A percentile compares a stretch with the other conserved stretches of the same genome.
Conservation (phyloP, 2,888 invertebrate genomes). For the Nomada flava region DNA sequence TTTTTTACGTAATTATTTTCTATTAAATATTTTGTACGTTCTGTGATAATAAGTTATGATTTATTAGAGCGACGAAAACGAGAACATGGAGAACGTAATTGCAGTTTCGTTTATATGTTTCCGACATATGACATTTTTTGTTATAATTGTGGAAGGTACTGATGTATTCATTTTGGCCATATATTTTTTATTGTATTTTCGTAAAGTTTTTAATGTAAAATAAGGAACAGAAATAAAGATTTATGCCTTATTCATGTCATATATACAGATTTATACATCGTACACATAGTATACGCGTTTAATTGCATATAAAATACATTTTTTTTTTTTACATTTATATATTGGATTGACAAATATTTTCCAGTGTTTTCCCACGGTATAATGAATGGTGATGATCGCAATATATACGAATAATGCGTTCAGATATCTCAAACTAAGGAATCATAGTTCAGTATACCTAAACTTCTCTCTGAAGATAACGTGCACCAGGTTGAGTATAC, state of each 20-base stretch:
- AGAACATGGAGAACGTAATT: background rate
- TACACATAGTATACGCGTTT: background rate
- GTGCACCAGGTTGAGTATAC: conserved; percentile 80
- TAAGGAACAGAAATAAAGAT: conserved; percentile 10
- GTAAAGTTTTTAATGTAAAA: conserved; percentile 11
- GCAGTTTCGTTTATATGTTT: background rate
- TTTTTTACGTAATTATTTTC: background rate
- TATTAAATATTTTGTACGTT: conserved; percentile 6
- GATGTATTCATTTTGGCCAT: background rate
- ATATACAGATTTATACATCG: conserved; percentile 11
- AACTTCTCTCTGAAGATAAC: conserved; percentile 80
- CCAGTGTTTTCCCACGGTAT: background rate
- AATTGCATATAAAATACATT: conserved; percentile 19
- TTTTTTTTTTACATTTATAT: conserved; percentile 22
- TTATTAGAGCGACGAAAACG: background rate
- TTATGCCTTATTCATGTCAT: background rate
- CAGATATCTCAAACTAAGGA: conserved; percentile 19
- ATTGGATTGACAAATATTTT: conserved; percentile 6
- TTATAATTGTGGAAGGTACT: background rate
- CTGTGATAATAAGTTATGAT: background rate
- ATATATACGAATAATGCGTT: conserved; percentile 34
- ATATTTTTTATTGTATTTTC: background rate
- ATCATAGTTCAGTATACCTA: conserved; percentile 44
- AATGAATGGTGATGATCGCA: background rate
- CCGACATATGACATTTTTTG: background rate